A percentile compares a stretch with the other conserved stretches of the same genome.
phyloP scores from a whole-genome alignment of 2,888 invertebrate species.

The Morpho helenor region DNA sequence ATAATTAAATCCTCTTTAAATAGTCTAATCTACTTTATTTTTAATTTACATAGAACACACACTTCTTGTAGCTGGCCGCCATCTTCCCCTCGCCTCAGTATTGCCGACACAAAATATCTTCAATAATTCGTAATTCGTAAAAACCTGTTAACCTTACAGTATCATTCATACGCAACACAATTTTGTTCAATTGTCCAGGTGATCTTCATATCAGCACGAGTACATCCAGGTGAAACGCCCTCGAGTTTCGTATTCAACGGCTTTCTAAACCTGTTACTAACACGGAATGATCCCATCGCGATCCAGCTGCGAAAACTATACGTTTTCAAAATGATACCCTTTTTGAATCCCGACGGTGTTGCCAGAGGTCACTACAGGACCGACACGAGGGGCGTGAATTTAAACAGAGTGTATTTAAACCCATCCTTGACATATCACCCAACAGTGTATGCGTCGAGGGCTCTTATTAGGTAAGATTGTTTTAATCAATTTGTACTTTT shows the following conservation, averaged over 20 bases:
- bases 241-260: slow-evolving; percentile 95
- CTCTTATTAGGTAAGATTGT: slow-evolving; percentile 80
- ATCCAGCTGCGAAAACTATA: slow-evolving; percentile 84
- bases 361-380: slow-evolving; percentile 91
- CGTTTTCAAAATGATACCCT: slow-evolving; percentile 94
- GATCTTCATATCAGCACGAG: slow-evolving; percentile 82
- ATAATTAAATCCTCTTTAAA: too few relatives aligned
- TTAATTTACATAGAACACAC: too few relatives aligned
- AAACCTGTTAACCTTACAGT: too few relatives aligned
- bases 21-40: too few relatives aligned
- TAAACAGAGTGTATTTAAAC: slow-evolving; percentile 91
- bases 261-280: slow-evolving; percentile 87
- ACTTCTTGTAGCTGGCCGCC: too few relatives aligned
- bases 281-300: slow-evolving; percentile 87
- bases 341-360: slow-evolving; percentile 95
- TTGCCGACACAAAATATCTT: too few relatives aligned
- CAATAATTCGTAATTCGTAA: too few relatives aligned
- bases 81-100: too few relatives aligned
- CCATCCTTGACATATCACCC: slow-evolving; percentile 88
- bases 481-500: background rate
- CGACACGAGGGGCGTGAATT: slow-evolving; percentile 91
- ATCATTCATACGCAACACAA: too few relatives aligned
- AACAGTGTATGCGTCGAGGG: slow-evolving; percentile 90
- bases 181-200: background rate
- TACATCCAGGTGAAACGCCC: slow-evolving; percentile 96